Percentiles rank a stretch among this genome's conserved stretches.
phyloP scores from a whole-genome alignment of 2,113 vertebrate species.

The Mungos mungo region DNA sequence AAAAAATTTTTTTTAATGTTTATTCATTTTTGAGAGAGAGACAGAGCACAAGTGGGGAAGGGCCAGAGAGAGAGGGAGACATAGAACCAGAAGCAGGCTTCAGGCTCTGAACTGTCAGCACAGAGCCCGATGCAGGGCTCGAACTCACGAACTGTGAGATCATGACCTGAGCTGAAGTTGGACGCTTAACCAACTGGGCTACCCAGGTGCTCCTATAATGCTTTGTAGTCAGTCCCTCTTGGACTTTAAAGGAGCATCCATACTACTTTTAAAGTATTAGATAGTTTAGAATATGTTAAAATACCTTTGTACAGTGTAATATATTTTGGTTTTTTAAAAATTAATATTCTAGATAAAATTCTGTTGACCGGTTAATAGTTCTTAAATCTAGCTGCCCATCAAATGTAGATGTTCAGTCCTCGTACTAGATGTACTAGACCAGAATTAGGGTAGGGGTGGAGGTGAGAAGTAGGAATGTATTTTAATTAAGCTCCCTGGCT shows the following conservation, averaged over 20 bases:
- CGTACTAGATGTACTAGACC: background rate
- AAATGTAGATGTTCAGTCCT: background rate
- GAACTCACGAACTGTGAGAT: too few species aligned
- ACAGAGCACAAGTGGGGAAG: too few species aligned
- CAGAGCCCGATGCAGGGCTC: too few species aligned
- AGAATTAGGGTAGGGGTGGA: background rate
- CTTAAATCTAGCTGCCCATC: too few species aligned
- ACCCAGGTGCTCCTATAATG: background rate
- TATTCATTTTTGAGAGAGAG: too few species aligned
- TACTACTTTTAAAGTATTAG: background rate
- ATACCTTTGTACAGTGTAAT: background rate
- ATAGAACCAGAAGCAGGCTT: too few species aligned
- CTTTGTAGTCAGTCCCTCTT: background rate
- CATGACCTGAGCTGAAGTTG: too few species aligned
- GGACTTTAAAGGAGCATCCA: background rate
- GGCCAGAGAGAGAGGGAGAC: too few species aligned
- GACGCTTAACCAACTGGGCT: too few species aligned
- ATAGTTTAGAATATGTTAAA: conserved; percentile 25
- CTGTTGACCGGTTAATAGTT: background rate
- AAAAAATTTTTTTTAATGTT: too few species aligned
- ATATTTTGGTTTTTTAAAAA: background rate
- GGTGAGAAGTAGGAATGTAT: background rate
- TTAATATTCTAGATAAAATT: conserved; percentile 2
- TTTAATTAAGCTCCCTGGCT: background rate
- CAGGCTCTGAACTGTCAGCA: too few species aligned